These are phyloP conservation scores for Ditula angustiorana DNA, from an alignment of 2,888 invertebrate genomes.

Conservation along the genomic window DNA sequence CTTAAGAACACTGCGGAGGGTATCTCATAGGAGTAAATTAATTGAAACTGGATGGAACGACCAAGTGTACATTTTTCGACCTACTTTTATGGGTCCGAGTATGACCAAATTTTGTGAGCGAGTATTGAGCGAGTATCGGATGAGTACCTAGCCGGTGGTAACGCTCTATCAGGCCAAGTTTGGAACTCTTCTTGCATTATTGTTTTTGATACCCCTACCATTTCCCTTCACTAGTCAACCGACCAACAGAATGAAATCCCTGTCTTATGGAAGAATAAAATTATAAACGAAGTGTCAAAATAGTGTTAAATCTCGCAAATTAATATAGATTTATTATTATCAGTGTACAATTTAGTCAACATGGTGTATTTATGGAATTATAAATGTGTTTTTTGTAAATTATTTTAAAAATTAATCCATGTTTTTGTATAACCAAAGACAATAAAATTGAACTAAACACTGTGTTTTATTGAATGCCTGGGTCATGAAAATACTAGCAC, in stretches of 20 bases:
- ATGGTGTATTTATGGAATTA: conserved; percentile 74
- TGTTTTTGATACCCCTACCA: not conserved
- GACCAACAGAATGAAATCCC: conserved; percentile 32
- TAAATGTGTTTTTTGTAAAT: conserved; percentile 85
- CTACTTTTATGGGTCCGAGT: conserved; percentile 11
- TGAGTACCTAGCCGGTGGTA: conserved; percentile 5
- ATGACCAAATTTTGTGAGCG: conserved; percentile 7
- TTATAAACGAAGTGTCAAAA: conserved; percentile 48
- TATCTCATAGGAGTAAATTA: conserved; percentile 16
- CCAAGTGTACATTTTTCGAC: conserved; percentile 30
- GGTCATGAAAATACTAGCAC: too few relatives aligned
- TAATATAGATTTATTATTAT: conserved; percentile 66
- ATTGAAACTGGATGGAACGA: conserved; percentile 5
- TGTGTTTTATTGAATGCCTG: conserved; percentile 57
- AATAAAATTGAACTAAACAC: conserved; percentile 84
- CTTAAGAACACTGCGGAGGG: conserved; percentile 6
- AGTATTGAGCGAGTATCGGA: conserved; percentile 8
- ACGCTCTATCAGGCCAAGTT: conserved; percentile 7
- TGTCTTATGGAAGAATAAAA: conserved; percentile 37
- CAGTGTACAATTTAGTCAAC: conserved; percentile 81
- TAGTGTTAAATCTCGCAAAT: conserved; percentile 46
- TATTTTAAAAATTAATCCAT: conserved; percentile 85
- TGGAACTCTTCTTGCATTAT: conserved; percentile 9
- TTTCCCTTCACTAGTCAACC: conserved; percentile 15
- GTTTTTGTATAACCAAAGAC: conserved; percentile 86